These are phyloP conservation scores for Dendrolimus houi DNA, from an alignment of 2,888 invertebrate genomes.

Conservation along the genomic window DNA sequence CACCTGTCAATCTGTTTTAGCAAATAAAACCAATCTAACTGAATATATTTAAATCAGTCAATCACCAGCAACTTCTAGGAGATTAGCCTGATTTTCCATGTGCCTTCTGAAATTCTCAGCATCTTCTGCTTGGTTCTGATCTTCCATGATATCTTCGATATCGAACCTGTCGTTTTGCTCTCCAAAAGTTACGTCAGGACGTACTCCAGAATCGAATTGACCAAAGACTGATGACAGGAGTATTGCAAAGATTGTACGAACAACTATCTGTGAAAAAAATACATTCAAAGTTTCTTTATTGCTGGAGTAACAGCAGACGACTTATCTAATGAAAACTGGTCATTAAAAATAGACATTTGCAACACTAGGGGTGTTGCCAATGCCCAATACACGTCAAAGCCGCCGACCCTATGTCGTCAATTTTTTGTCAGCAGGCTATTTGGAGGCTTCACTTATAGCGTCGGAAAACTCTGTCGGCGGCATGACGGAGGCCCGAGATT, in stretches of 20 bases:
- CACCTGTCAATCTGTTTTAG: no score
- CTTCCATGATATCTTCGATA: slow-evolving; percentile 25
- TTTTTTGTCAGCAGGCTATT: no score
- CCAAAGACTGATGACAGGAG: slow-evolving; percentile 13
- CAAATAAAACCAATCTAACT: no score
- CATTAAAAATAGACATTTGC: not conserved
- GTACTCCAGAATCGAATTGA: slow-evolving; percentile 25
- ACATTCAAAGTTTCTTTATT: not conserved
- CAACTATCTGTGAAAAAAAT: slow-evolving; percentile 6
- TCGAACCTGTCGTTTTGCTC: slow-evolving; percentile 47
- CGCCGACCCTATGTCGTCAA: no score
- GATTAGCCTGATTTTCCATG: slow-evolving; percentile 3
- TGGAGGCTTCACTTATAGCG: no score
- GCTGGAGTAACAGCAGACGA: not conserved
- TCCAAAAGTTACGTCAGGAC: slow-evolving; percentile 43
- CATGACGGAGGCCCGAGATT: no score
- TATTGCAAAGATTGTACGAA: slow-evolving; percentile 9
- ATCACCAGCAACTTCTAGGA: slow-evolving; percentile 13
- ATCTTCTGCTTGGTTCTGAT: slow-evolving; percentile 18
- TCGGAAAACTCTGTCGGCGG: no score
- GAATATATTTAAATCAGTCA: slow-evolving; percentile 4
- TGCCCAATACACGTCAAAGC: not conserved
- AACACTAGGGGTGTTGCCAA: not conserved
- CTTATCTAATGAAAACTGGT: not conserved
- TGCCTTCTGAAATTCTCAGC: slow-evolving; percentile 16